Conservation (phyloP, 2,113 vertebrate genomes). For the Pipra filicauda region DNA sequence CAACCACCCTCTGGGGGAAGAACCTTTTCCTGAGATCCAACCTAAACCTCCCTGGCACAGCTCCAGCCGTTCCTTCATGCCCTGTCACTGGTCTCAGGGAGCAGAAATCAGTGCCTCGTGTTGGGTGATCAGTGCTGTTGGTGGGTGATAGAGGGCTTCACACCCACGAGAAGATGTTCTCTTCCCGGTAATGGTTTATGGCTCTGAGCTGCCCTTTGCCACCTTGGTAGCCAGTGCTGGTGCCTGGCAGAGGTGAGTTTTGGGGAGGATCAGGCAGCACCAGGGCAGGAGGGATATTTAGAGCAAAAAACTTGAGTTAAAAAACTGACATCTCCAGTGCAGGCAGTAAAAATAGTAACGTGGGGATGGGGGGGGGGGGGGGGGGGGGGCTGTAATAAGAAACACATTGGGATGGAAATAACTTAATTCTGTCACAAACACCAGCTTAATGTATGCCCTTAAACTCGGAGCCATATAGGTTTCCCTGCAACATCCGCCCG, state of each 20-base stretch:
- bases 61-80: fast-evolving
- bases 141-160: background rate
- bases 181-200: background rate
- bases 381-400: background rate
- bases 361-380: background rate
- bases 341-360: background rate
- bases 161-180: background rate
- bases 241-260: fast-evolving
- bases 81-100: background rate
- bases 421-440: conserved; percentile 40
- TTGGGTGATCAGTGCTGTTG: background rate
- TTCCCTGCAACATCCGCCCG: conserved; percentile 8
- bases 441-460: background rate
- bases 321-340: background rate
- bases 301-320: background rate
- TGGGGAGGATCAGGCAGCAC: background rate
- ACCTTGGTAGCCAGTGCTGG: fast-evolving
- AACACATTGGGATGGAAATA: conserved; percentile 10
- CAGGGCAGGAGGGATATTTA: background rate
- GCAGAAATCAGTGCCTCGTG: fast-evolving
- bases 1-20: background rate
- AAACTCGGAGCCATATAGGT: background rate
- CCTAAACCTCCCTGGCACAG: fast-evolving
- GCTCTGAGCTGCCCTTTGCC: background rate
- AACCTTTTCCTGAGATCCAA: fast-evolving